Conservation (phyloP, 2,113 vertebrate species). For the Pseudorhombus dupliciocellatus region DNA sequence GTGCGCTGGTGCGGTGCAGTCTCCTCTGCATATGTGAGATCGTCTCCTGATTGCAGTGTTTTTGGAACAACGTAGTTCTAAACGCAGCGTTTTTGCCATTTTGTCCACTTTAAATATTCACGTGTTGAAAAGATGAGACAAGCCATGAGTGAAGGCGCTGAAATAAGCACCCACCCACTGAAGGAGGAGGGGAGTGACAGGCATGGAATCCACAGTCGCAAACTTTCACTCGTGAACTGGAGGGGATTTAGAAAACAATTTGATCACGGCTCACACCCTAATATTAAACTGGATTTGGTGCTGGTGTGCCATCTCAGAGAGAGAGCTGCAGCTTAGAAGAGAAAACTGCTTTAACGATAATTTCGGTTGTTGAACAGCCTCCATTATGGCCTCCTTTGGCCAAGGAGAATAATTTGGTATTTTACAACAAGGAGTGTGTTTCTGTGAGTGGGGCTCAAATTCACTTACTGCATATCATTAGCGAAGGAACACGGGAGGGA, state of each 20-base stretch:
- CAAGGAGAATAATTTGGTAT: conserved; percentile 50
- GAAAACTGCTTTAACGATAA: conserved; percentile 44
- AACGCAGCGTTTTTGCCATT: conserved; percentile 50
- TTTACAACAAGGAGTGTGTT: conserved; percentile 45
- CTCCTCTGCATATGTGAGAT: conserved; percentile 69
- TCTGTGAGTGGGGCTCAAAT: conserved; percentile 55
- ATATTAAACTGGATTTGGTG: conserved; percentile 26
- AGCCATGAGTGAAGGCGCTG: conserved; percentile 26
- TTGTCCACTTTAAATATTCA: conserved; percentile 69
- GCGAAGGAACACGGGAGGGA: conserved; percentile 44
- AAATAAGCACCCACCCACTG: conserved; percentile 25
- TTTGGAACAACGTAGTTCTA: conserved; percentile 65
- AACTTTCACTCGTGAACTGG: conserved; percentile 44
- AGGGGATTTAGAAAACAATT: conserved; percentile 60
- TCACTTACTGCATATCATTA: conserved; percentile 67
- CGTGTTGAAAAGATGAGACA: conserved; percentile 55
- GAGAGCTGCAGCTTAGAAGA: conserved; percentile 25
- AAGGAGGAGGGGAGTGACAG: conserved; percentile 31
- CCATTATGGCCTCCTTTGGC: conserved; percentile 44
- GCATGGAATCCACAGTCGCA: conserved; percentile 13
- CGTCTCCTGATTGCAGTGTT: conserved; percentile 70
- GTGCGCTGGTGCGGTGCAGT: conserved; percentile 40
- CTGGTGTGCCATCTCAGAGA: conserved; percentile 16
- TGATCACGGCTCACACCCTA: conserved; percentile 41
- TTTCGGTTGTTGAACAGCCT: conserved; percentile 43